A percentile compares a stretch with the other conserved stretches of the same genome.
Conservation (phyloP, 1,140 invertebrate genomes). For the Solen grandis region DNA sequence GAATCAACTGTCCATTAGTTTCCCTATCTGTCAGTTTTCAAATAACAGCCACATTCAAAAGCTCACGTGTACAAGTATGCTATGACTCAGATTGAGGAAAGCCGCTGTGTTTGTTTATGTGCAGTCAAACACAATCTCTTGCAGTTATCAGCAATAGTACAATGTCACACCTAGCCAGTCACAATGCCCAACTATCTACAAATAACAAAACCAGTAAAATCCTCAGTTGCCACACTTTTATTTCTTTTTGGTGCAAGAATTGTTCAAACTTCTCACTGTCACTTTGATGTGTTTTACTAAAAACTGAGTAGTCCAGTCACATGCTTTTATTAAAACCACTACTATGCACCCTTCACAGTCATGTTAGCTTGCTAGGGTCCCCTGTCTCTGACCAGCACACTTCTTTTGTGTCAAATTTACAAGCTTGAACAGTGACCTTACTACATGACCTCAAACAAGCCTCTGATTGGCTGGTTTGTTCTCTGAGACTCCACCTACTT, state of each 20-base stretch:
- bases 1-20: too few relatives aligned
- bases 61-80: too few relatives aligned
- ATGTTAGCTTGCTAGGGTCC: too few relatives aligned
- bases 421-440: background rate
- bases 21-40: too few relatives aligned
- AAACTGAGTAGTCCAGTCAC: background rate
- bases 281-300: background rate
- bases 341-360: constrained; percentile 3
- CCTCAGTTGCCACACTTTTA: background rate
- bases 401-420: too few relatives aligned
- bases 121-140: too few relatives aligned
- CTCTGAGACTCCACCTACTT: too few relatives aligned
- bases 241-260: background rate
- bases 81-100: too few relatives aligned
- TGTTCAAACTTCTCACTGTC: background rate
- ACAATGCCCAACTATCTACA: background rate
- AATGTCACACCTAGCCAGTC: background rate
- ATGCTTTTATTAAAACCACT: background rate
- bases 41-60: too few relatives aligned
- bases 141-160: too few relatives aligned
- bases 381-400: too few relatives aligned
- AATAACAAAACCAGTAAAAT: background rate
- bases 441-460: background rate
- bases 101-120: too few relatives aligned
- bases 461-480: constrained; percentile 6